These are phyloP conservation scores for Rallus crepitans DNA, from an alignment of 2,797 vertebrate species.

Conservation along the genomic window DNA sequence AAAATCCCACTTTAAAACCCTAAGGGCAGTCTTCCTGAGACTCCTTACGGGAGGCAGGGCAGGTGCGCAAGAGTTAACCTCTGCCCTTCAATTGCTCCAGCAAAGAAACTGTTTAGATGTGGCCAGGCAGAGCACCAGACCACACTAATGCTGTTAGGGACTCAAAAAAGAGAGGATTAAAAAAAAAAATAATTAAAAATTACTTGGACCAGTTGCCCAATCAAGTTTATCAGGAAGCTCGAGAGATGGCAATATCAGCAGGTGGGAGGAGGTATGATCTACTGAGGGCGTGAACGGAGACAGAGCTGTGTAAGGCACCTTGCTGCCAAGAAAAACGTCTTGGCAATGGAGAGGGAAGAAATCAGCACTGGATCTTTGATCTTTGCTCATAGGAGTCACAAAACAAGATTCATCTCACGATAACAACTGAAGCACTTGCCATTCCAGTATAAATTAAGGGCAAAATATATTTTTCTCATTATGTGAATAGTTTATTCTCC, in stretches of 20 bases:
- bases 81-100: neutral
- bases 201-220: neutral
- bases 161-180: neutral
- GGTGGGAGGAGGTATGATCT: slow-evolving; percentile 34
- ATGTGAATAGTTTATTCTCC: neutral
- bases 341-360: neutral
- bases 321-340: neutral
- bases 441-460: neutral
- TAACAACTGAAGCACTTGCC: neutral
- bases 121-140: neutral
- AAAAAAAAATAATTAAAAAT: neutral
- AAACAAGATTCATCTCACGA: neutral
- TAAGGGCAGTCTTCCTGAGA: neutral
- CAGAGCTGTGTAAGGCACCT: neutral
- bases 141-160: neutral
- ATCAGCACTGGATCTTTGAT: neutral
- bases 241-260: neutral
- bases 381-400: neutral
- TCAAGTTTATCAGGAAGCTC: slow-evolving; percentile 54
- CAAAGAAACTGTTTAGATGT: neutral
- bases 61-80: neutral
- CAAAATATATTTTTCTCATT: neutral
- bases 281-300: neutral
- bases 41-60: neutral
- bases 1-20: neutral